Percentiles rank a stretch among this genome's conserved stretches.
These are phyloP conservation scores for Acanthurus tractus DNA, from an alignment of 2,797 vertebrate genomes.

Conservation along the genomic window DNA sequence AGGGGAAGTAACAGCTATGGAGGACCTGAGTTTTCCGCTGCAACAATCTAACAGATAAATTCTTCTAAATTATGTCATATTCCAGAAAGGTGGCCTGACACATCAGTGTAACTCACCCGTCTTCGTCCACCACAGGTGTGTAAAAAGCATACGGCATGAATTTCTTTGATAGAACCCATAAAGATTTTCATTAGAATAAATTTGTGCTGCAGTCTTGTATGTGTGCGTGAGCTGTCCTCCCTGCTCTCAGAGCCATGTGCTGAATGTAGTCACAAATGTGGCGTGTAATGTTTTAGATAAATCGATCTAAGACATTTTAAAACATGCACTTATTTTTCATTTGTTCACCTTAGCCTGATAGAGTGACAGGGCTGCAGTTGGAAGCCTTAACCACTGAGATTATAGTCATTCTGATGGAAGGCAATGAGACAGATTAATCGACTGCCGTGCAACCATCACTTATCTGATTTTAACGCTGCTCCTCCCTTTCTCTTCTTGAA, in stretches of 20 bases:
- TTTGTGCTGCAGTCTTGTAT: constrained; percentile 13
- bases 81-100: constrained; percentile 9
- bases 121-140: constrained; percentile 27
- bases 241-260: constrained; percentile 2
- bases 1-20: not conserved
- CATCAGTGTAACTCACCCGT: constrained; percentile 16
- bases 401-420: constrained; percentile 78
- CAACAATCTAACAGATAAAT: not conserved
- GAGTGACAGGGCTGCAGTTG: constrained; percentile 48
- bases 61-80: constrained; percentile 9
- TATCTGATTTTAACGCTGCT: constrained; percentile 79
- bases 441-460: constrained; percentile 76
- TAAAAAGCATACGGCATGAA: constrained; percentile 35
- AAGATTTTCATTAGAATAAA: constrained; percentile 36
- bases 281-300: constrained; percentile 50
- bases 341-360: constrained; percentile 42
- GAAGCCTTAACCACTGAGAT: constrained; percentile 61
- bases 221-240: constrained; percentile 1
- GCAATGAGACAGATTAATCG: constrained; percentile 79
- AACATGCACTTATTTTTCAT: constrained; percentile 54
- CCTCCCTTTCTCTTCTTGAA: constrained; percentile 78
- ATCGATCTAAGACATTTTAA: constrained; percentile 46
- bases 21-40: not conserved
- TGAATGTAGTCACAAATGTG: constrained; percentile 29
- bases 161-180: constrained; percentile 10